phyloP scores from a whole-genome alignment of 2,113 vertebrate species.

The Trematocara zebra region DNA sequence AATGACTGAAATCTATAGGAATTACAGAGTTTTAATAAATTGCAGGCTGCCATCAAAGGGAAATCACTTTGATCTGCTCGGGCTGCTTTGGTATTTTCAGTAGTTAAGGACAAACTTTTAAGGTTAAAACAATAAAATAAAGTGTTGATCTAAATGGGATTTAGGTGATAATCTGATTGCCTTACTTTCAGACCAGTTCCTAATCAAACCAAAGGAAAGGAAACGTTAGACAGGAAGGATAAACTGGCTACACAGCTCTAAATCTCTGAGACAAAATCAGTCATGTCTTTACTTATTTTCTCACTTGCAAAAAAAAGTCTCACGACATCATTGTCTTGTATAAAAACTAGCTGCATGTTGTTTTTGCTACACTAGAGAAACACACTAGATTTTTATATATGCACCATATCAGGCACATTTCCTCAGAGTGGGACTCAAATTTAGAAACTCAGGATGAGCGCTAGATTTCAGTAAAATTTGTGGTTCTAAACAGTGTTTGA shows the following conservation, averaged over 20 bases:
- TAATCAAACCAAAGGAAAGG: not conserved
- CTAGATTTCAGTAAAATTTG: not conserved
- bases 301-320: not conserved
- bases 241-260: not conserved
- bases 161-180: not conserved
- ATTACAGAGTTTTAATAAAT: not conserved
- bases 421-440: not conserved
- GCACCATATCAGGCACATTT: not conserved
- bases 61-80: fast-evolving
- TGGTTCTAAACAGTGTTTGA: not conserved
- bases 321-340: not conserved
- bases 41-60: not conserved
- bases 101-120: not conserved
- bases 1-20: not conserved
- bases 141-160: not conserved
- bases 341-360: not conserved
- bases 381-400: not conserved
- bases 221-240: not conserved
- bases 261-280: not conserved
- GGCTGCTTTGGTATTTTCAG: not conserved
- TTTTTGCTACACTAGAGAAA: not conserved
- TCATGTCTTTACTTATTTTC: not conserved
- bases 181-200: not conserved
- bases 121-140: not conserved
- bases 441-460: fast-evolving